Conservation (phyloP, 2,888 invertebrate genomes). For the Dromius quadrimaculatus region DNA sequence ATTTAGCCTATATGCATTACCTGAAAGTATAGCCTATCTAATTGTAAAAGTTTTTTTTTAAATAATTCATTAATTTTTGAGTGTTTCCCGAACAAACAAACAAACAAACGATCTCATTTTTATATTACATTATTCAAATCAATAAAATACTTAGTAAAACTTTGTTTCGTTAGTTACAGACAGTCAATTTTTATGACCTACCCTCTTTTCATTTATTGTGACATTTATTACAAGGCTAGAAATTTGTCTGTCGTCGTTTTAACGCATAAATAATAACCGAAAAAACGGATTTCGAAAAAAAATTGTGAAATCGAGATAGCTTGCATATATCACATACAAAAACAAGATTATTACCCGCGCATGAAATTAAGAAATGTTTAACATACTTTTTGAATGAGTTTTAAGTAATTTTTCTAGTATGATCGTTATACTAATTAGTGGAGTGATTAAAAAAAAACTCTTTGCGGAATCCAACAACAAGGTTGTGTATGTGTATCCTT, state of each 20-base stretch:
- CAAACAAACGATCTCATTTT: too few relatives aligned
- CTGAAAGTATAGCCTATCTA: too few relatives aligned
- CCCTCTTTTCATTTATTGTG: slow-evolving; percentile 2
- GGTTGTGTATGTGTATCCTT: slow-evolving; percentile 13
- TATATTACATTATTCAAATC: too few relatives aligned
- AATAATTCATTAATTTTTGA: too few relatives aligned
- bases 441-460: neutral
- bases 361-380: neutral
- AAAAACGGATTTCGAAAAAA: slow-evolving; percentile 5
- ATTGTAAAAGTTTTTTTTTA: too few relatives aligned
- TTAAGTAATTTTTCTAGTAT: neutral
- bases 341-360: neutral
- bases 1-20: too few relatives aligned
- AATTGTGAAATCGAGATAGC: neutral
- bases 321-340: neutral
- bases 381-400: neutral
- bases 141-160: too few relatives aligned
- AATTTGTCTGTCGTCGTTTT: neutral
- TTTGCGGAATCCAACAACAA: slow-evolving; percentile 17
- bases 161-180: too few relatives aligned
- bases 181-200: slow-evolving; percentile 4
- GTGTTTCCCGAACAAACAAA: too few relatives aligned
- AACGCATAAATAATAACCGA: slow-evolving; percentile 11
- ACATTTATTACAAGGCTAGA: neutral
- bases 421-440: neutral